A percentile compares a stretch with the other conserved stretches of the same genome.
phyloP scores from a whole-genome alignment of 2,113 vertebrate species.

The Crotalus viridis region DNA sequence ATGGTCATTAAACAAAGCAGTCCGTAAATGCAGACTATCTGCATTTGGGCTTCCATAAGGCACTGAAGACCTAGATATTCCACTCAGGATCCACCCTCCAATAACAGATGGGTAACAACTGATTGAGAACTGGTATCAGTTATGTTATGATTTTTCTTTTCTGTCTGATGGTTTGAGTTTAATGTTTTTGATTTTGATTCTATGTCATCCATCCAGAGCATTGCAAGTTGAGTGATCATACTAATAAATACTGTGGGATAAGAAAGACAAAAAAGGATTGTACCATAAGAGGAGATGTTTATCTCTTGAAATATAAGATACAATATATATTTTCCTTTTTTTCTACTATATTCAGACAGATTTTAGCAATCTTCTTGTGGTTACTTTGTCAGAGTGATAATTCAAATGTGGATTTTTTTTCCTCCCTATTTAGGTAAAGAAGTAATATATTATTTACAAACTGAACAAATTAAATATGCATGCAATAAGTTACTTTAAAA shows the following conservation, averaged over 20 bases:
- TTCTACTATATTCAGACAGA: conserved; percentile 31
- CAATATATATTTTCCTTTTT: conserved; percentile 12
- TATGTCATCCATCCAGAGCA: neutral
- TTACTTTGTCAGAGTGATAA: conserved; percentile 41
- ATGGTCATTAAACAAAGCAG: neutral
- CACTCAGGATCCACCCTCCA: neutral
- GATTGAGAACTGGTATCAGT: neutral
- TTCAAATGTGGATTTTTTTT: conserved; percentile 15
- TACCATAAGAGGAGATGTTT: neutral
- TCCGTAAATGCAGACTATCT: neutral
- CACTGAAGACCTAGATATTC: neutral
- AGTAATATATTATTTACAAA: conserved; percentile 38
- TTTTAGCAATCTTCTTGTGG: conserved; percentile 33
- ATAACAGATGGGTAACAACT: neutral
- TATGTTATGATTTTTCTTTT: neutral
- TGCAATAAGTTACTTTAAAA: conserved; percentile 11
- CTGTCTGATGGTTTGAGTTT: neutral
- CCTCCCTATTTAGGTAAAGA: conserved; percentile 38
- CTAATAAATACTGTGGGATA: neutral
- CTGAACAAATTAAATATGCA: conserved; percentile 41
- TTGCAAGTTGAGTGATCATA: neutral
- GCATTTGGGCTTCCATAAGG: neutral
- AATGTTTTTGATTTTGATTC: neutral
- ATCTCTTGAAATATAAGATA: conserved; percentile 1
- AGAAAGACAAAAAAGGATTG: neutral